These are phyloP conservation scores for Podabrus alpinus DNA, from an alignment of 2,888 invertebrate species.

Conservation along the genomic window DNA sequence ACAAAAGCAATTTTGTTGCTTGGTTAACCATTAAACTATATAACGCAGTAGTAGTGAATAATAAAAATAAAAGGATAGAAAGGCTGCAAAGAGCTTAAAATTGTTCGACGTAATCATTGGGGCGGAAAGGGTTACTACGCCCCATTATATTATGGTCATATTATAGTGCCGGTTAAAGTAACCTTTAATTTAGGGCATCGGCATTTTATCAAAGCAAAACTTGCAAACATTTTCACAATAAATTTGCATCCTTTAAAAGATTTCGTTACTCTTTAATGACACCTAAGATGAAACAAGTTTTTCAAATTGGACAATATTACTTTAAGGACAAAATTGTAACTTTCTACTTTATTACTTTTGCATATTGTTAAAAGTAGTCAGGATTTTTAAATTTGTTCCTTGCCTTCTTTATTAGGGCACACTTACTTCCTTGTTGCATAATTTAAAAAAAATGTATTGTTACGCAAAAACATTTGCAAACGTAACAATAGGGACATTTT, in stretches of 20 bases:
- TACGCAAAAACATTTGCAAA: not conserved
- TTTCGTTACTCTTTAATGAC: not conserved
- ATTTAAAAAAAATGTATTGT: not conserved
- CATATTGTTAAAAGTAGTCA: not conserved
- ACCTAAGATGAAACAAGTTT: not conserved
- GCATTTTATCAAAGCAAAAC: not conserved
- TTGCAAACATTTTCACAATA: not conserved
- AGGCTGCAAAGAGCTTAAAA: constrained; percentile 13
- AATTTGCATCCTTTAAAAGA: constrained; percentile 1
- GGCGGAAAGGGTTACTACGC: constrained; percentile 21
- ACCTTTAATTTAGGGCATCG: not conserved
- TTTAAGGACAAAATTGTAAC: not conserved
- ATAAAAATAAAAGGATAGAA: constrained; percentile 18
- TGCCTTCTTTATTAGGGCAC: not conserved
- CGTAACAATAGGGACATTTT: not conserved
- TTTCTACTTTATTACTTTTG: not conserved
- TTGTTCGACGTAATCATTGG: constrained; percentile 19
- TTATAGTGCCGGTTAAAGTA: not conserved
- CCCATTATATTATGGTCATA: not conserved
- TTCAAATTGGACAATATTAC: not conserved
- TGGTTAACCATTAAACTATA: constrained; percentile 26
- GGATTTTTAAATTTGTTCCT: not conserved
- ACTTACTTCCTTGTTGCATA: not conserved
- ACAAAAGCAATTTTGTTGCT: constrained; percentile 9
- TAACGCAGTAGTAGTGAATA: constrained; percentile 14